Evolutionary conservation across 1,140 invertebrate genomes (phyloP).

Genomic region (Monochamus saltuarius): DNA sequence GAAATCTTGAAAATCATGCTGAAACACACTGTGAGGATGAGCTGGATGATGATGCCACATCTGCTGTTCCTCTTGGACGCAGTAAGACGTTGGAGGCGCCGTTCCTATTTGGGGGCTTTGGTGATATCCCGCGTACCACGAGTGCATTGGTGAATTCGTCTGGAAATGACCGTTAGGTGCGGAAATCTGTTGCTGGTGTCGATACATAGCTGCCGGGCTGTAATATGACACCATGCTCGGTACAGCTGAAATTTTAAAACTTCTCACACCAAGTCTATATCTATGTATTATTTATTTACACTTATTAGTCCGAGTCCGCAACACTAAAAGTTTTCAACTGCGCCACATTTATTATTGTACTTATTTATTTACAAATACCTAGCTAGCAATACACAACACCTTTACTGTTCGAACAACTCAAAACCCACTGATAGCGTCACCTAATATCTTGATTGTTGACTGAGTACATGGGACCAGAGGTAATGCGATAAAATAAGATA

Average conservation of each 20-base stretch:
- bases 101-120: constrained; percentile 29
- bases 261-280: constrained; percentile 4
- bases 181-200: constrained; percentile 54
- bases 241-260: background rate
- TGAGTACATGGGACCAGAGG: constrained; percentile 13
- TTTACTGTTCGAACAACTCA: no score
- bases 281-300: no score
- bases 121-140: constrained; percentile 46
- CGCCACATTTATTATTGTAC: no score
- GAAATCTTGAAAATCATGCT: constrained; percentile 50
- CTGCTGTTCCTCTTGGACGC: constrained; percentile 44
- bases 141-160: constrained; percentile 33
- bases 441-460: constrained; percentile 12
- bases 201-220: constrained; percentile 60
- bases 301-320: no score
- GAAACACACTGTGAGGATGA: constrained; percentile 38
- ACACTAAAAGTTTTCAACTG: no score
- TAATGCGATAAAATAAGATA: constrained; percentile 21
- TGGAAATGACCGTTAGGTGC: constrained; percentile 30
- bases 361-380: no score
- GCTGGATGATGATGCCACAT: constrained; percentile 41
- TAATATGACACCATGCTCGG: constrained; percentile 60
- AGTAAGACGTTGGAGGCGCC: constrained; percentile 26
- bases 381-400: no score
- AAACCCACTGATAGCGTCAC: background rate